Evolutionary conservation across 2,888 invertebrate species (phyloP).

Genomic region (Apodemia duryi): DNA sequence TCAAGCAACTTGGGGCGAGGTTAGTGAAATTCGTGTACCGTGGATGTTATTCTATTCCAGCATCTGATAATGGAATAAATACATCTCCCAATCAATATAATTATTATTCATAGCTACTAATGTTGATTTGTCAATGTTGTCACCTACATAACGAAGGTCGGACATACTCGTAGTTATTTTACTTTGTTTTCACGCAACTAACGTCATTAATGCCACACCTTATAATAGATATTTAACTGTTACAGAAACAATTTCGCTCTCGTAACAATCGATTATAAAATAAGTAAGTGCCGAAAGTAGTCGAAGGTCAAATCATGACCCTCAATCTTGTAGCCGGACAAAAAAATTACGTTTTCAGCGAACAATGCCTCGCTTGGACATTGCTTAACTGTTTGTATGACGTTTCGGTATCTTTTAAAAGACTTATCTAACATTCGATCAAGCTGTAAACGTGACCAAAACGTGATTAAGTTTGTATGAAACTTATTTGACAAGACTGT

Average conservation of each 20-base stretch:
- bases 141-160: conserved; percentile 57
- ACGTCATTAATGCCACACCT: conserved; percentile 42
- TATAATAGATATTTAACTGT: conserved; percentile 38
- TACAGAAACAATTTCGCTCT: conserved; percentile 39
- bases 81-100: not conserved
- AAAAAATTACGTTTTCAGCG: conserved; percentile 23
- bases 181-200: conserved; percentile 34
- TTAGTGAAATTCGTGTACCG: no score
- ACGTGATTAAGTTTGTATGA: conserved; percentile 3
- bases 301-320: conserved; percentile 39
- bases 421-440: conserved; percentile 6
- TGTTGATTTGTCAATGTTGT: conserved; percentile 37
- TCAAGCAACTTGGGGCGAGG: no score
- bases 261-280: conserved; percentile 52
- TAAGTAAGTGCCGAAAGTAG: conserved; percentile 38
- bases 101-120: not conserved
- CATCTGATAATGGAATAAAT: not conserved
- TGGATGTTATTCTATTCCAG: no score
- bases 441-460: conserved; percentile 12
- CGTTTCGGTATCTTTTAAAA: conserved; percentile 8
- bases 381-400: conserved; percentile 13
- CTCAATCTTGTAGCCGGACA: conserved; percentile 23
- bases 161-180: conserved; percentile 20
- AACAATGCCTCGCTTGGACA: conserved; percentile 13
- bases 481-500: not conserved